Base-by-base conservation (phyloP, 2,113 vertebrate genomes). In the Abramis brama region DNA sequence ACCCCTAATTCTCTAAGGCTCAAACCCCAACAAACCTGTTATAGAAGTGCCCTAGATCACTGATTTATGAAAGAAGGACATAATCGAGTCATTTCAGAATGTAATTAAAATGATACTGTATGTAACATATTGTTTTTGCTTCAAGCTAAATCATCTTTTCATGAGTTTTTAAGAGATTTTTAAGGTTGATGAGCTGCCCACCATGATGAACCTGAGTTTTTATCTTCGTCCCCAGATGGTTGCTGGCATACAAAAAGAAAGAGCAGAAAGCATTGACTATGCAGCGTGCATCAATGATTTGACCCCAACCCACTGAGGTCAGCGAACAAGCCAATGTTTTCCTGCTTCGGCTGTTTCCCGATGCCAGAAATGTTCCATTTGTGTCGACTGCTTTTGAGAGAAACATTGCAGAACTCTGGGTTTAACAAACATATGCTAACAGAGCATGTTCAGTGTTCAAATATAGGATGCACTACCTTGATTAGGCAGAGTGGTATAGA, bases 281-380 rank as follows among this genome's bases (percentile, higher is more conserved):
- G 59, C 66, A 80, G 80, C 86, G 83, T 55, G 71, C 62, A 85
- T 75, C 87, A 76, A 52, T 77, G 5, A 57, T 79, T 86, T 82
- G 84, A 89, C 74, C 79, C 80, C 70, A 81, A 77, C 81, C 88
- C 88, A 88, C 71, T 6, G 84, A 33, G 91, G 90, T 92, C 89
- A 90, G 75, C 10, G 62, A 86, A 88, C 82, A 75, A 88, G 68
- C 81, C 86, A 70, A 50, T 25, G 77, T 70, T 86, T 90, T 90
- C 80, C 62, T 83, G 87, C 39, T 52, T 13, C 6, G 12, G 36
- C 70, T 79, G 36, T 80, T 89, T 87, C 76, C 80, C 50, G 30
- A 73, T 70, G 47, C 64, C 21, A 85, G 87, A 57, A 91, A 89
- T 75, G 82, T 80, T 87, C 30, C 57, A 36, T 39, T 80, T 33